Evolutionary conservation across 2,888 invertebrate genomes (phyloP), one percentile per base, ranked within the genome.

Genomic region (Cephus runcator): DNA sequence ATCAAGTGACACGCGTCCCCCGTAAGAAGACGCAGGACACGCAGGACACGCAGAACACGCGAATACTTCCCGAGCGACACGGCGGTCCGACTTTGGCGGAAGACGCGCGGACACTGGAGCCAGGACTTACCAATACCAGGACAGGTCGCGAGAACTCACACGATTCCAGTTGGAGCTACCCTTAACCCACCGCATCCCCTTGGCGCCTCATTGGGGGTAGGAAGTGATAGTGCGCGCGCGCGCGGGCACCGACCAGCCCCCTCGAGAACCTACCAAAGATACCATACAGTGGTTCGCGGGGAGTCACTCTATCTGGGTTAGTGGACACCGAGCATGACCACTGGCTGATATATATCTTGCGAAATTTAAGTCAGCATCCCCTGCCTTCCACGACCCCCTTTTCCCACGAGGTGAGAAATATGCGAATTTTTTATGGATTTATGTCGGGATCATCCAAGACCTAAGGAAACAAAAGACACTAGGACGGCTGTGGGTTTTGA

Each of bases 31-130:
- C 12, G 36, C 36, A 36, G 56, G 23, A 56, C 56, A 56, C 56
- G 40, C 35, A 35, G 40, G 15, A 40, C 40, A 40, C 40, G 40
- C 56, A 56, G 56, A 23, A 56, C 23, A 23, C 23, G 56, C 56
- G 56, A 56, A 56, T 56, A 56, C 23, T 23, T 23, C 9, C 1
- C 56, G 56, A 56, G 56, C 56, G 23, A 85, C 86, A 87, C 88
- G 86, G 23, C 87, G 85, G 88, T 90, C 89, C 88, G 88, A 87
- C 89, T 83, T 88, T 90, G 88, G 91, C 90, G 89, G 86, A 88
- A 90, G 91, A 89, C 90, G 91, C 91, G 90, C 90, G 90, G 89
- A 87, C 90, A 91, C 91, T 91, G 91, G 84, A 85, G 84, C 81
- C 84, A 85, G 86, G 85, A 89, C 86, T 88, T 86, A 82, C 84